phyloP scores from a whole-genome alignment of 2,113 vertebrate genomes.

The Irena cyanogastra region DNA sequence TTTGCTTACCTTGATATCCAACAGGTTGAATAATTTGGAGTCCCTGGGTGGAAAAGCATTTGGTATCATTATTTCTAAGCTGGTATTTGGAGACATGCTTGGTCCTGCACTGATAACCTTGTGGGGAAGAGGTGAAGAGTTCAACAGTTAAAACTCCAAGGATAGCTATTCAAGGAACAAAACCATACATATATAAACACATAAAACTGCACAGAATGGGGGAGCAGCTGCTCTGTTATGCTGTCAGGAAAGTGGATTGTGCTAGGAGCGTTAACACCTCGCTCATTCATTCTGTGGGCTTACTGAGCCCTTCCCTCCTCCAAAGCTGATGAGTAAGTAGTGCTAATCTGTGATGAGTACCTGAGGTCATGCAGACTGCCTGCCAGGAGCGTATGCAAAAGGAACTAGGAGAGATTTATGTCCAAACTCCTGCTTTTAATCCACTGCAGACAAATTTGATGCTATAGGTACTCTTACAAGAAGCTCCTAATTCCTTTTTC shows the following conservation, averaged over 20 bases:
- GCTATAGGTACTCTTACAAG: background rate
- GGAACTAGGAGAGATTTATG: background rate
- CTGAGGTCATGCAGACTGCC: background rate
- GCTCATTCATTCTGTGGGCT: background rate
- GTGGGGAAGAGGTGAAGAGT: background rate
- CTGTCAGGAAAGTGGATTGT: background rate
- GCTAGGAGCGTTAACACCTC: background rate
- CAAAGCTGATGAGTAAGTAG: background rate
- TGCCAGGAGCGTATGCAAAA: background rate
- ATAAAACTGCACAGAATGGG: background rate
- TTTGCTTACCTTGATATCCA: conserved; percentile 83
- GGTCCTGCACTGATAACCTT: conserved; percentile 89
- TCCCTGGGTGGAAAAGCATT: conserved; percentile 78
- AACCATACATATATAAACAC: background rate
- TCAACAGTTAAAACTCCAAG: background rate
- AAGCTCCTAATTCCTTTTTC: background rate
- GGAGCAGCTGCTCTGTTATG: background rate
- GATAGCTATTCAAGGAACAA: background rate
- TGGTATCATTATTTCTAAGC: conserved; percentile 80
- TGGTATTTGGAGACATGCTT: conserved; percentile 80
- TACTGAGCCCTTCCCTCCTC: background rate
- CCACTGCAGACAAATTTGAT: background rate
- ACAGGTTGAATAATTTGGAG: conserved; percentile 78
- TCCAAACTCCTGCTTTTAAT: background rate
- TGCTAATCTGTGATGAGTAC: background rate